These are phyloP conservation scores for Sarcophilus harrisii DNA, from an alignment of 2,797 vertebrate genomes.

Conservation along the genomic window DNA sequence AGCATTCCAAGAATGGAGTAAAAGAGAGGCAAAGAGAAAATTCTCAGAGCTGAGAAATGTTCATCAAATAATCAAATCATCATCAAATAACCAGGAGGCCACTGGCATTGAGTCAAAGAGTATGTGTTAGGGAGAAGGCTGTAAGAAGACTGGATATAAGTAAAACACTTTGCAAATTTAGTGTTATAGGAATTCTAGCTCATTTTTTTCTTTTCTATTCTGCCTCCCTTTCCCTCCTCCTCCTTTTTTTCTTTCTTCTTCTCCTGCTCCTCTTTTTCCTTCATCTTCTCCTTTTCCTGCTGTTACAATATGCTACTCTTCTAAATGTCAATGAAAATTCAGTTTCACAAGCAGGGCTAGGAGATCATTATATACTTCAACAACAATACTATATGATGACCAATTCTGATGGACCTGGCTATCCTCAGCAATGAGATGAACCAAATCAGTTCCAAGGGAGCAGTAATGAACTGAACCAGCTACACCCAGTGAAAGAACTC, in stretches of 20 bases:
- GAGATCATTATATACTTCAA: too few species aligned
- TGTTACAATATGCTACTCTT: constrained; percentile 56
- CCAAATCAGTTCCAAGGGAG: too few species aligned
- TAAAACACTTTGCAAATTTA: background rate
- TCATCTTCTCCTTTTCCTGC: background rate
- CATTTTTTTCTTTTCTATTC: background rate
- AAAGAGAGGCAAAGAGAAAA: background rate
- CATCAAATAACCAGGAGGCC: background rate
- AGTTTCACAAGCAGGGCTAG: too few species aligned
- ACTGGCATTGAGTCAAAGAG: background rate
- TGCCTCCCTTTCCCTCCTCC: background rate
- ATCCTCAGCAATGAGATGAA: too few species aligned
- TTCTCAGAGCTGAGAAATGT: background rate
- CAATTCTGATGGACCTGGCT: too few species aligned
- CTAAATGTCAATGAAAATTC: constrained; percentile 56
- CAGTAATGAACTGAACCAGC: too few species aligned
- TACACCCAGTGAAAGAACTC: too few species aligned
- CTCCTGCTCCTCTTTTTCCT: background rate
- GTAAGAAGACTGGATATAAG: background rate
- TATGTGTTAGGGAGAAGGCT: background rate
- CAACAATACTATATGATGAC: too few species aligned
- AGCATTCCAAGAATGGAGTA: background rate
- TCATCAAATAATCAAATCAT: background rate
- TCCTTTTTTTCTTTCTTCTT: background rate
- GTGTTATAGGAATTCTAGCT: background rate